Evolutionary conservation across 2,888 invertebrate species (phyloP), one percentile per base, ranked within the genome.

Genomic region (Caenorhabditis auriculariae): DNA sequence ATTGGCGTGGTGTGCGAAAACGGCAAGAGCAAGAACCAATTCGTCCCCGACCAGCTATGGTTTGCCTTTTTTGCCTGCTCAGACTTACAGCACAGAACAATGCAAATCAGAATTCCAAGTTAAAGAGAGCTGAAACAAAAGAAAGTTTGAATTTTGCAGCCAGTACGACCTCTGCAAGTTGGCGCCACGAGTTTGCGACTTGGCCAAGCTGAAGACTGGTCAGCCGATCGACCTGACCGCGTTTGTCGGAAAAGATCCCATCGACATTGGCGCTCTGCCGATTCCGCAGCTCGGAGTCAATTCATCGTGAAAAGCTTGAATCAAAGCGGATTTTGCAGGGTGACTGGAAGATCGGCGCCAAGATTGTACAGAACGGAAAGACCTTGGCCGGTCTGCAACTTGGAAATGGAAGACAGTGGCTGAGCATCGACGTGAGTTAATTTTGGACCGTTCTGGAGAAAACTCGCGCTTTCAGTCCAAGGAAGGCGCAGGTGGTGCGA

Each of bases 31-130:
- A 63, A 69, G 55, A 77, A 75, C 55, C 54, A 69, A 9, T 77
- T 77, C 45, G 72, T 77, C 12, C 69, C 76, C 12, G 70, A 74
- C 42, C 74, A 75, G 54, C 54, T 77, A n/a, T 77, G 76, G 76
- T 76, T 38, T n/a, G n/a, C n/a, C n/a, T n/a, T n/a, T n/a, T n/a
- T n/a, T n/a, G n/a, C n/a, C n/a, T n/a, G n/a, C n/a, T n/a, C n/a
- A n/a, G n/a, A n/a, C n/a, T n/a, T n/a, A n/a, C n/a, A n/a, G n/a
- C n/a, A n/a, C n/a, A n/a, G n/a, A n/a, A n/a, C n/a, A n/a, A n/a
- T n/a, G n/a, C 35, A n/a, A 32, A 32, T 32, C 9, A 12, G 9
- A 12, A 9, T 32, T 32, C 35, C n/a, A 32, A 12, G 9, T 12
- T n/a, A 32, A 9, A 32, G 9, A 12, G 35, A 32, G 9, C n/a